These are phyloP conservation scores for Gila orcuttii DNA, from an alignment of 2,113 vertebrate species.

Conservation along the genomic window DNA sequence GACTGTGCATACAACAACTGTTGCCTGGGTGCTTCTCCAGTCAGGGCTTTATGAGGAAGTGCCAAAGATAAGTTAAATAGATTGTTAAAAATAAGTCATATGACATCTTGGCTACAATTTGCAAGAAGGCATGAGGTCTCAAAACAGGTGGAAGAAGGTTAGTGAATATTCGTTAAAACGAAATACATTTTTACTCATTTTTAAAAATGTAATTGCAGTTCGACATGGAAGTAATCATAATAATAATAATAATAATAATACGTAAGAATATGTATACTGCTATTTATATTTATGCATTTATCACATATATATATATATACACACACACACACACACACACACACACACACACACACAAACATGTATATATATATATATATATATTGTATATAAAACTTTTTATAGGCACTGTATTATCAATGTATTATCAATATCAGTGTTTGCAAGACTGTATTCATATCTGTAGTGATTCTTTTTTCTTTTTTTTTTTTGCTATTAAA, in stretches of 20 bases:
- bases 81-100: background rate
- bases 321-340: no score
- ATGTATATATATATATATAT: no score
- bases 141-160: conserved; percentile 4
- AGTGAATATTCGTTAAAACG: background rate
- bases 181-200: background rate
- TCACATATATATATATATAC: no score
- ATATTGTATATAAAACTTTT: background rate
- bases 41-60: background rate
- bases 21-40: background rate
- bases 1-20: conserved; percentile 21
- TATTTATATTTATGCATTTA: no score
- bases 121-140: background rate
- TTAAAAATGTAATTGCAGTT: no score
- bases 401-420: conserved; percentile 12
- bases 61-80: background rate
- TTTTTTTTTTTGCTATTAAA: background rate
- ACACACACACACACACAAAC: no score
- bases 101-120: background rate
- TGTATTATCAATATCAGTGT: conserved; percentile 17
- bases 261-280: no score
- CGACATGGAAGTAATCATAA: no score
- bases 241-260: no score
- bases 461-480: background rate
- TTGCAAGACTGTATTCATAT: background rate